Conservation (phyloP, 2,113 vertebrate species). For the Emydura subglobosa region DNA sequence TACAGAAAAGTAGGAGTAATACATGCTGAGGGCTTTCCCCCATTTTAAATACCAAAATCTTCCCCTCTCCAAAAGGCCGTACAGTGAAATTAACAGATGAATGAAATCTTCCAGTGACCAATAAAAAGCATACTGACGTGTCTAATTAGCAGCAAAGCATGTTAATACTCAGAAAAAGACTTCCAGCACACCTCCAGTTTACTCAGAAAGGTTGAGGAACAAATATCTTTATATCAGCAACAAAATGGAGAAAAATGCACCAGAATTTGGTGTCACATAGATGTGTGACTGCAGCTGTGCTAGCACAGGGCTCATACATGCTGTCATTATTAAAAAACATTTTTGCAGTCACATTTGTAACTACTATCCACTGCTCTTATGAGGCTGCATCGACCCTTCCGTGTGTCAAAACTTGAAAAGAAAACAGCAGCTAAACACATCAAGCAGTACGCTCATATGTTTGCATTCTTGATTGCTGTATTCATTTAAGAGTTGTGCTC, state of each 20-base stretch:
- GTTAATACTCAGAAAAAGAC: neutral
- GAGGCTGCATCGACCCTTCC: neutral
- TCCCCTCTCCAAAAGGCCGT: neutral
- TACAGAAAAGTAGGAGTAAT: neutral
- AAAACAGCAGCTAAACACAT: neutral
- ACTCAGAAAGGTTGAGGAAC: neutral
- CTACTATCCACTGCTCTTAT: neutral
- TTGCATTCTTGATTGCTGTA: neutral
- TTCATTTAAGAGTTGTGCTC: neutral
- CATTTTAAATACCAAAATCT: neutral
- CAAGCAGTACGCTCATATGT: neutral
- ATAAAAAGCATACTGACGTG: neutral
- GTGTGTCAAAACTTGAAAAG: neutral
- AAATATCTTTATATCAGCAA: neutral
- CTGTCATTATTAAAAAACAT: too few species aligned
- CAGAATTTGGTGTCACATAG: neutral
- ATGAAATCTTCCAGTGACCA: neutral
- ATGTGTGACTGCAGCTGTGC: neutral
- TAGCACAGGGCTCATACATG: too few species aligned
- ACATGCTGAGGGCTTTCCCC: neutral
- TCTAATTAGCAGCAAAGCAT: neutral
- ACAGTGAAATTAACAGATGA: neutral
- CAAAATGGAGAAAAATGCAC: neutral
- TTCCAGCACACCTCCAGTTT: neutral
- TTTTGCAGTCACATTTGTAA: neutral